These are phyloP conservation scores for Lasioglossum pauxillum DNA, from an alignment of 2,888 invertebrate genomes.

Conservation along the genomic window DNA sequence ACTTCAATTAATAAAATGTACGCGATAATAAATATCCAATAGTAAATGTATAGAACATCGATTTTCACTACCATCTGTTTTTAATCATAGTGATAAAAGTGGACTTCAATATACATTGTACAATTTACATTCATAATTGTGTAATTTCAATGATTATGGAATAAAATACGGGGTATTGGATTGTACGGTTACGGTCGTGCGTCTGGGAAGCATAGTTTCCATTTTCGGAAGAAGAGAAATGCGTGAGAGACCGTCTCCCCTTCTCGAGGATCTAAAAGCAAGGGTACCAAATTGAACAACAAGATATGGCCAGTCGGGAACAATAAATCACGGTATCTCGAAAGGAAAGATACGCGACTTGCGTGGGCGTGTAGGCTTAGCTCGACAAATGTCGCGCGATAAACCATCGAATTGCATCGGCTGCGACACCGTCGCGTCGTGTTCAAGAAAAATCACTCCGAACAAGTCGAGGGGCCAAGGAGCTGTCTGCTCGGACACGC, in stretches of 20 bases:
- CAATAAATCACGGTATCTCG: conserved; percentile 9
- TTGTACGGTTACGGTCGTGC: background rate
- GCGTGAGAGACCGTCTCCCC: background rate
- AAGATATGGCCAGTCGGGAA: conserved; percentile 1
- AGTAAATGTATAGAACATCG: background rate
- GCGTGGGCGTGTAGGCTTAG: conserved; percentile 9
- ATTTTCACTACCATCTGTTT: background rate
- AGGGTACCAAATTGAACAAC: conserved; percentile 4
- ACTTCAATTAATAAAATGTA: background rate
- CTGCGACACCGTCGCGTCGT: background rate
- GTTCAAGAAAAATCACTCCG: conserved; percentile 1
- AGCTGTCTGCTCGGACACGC: background rate
- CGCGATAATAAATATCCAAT: background rate
- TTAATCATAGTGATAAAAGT: no score
- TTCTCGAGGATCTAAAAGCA: background rate
- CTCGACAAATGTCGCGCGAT: conserved; percentile 8
- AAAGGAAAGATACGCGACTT: conserved; percentile 3
- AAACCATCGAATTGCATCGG: background rate
- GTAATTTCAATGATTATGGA: background rate
- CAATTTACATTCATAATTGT: no score
- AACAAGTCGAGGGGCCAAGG: background rate
- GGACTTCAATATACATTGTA: no score
- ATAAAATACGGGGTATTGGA: background rate
- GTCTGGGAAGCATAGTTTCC: background rate
- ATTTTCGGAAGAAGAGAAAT: background rate